Evolutionary conservation across 2,888 invertebrate genomes (phyloP).

Genomic region (Mythimna vitellina): DNA sequence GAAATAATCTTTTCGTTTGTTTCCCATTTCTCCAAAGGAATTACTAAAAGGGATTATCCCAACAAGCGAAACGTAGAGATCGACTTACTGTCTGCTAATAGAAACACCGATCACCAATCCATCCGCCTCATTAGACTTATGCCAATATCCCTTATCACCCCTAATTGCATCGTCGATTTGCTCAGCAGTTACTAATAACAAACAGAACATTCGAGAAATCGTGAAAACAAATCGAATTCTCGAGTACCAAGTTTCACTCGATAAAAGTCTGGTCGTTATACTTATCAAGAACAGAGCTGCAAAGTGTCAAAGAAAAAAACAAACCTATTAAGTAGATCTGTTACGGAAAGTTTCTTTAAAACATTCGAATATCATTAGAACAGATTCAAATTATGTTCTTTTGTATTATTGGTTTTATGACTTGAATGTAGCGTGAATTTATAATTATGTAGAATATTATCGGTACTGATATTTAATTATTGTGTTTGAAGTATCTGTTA

Average conservation of each 20-base stretch:
- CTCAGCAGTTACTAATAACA: constrained; percentile 26
- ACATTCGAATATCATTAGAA: constrained; percentile 27
- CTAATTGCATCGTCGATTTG: constrained; percentile 37
- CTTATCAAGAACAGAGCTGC: constrained; percentile 45
- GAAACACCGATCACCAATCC: constrained; percentile 22
- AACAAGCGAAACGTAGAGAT: not conserved
- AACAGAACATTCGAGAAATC: constrained; percentile 9
- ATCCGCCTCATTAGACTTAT: constrained; percentile 30
- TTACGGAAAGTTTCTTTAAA: constrained; percentile 39
- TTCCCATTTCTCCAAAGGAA: too few species aligned
- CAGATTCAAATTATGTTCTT: constrained; percentile 20
- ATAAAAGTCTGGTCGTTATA: constrained; percentile 37
- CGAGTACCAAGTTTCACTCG: constrained; percentile 23
- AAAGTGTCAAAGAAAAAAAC: constrained; percentile 50
- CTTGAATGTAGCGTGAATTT: not conserved
- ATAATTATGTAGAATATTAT: not conserved
- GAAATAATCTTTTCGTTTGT: too few species aligned
- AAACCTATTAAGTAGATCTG: constrained; percentile 31
- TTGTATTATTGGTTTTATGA: not conserved
- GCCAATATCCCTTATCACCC: constrained; percentile 19
- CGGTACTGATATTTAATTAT: not conserved
- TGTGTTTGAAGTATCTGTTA: too few species aligned
- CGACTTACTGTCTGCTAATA: constrained; percentile 8
- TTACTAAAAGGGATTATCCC: constrained; percentile 25
- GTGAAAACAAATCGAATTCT: constrained; percentile 29